Conservation (phyloP, 2,888 invertebrate species). For the Achlya flavicornis region DNA sequence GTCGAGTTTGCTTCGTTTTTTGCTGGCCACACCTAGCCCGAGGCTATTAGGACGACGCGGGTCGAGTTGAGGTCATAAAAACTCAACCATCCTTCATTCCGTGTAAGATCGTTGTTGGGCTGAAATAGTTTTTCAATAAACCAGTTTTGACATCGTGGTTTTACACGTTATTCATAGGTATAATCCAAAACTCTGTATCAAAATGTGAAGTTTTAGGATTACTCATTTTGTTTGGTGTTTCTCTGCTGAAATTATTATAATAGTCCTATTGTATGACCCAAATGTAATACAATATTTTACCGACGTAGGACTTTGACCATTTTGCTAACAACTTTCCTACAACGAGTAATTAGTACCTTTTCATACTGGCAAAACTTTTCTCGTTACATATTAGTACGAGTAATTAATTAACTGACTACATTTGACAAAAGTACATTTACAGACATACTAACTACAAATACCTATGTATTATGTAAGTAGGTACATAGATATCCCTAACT, state of each 20-base stretch:
- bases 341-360: constrained; percentile 6
- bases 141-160: background rate
- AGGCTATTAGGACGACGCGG: background rate
- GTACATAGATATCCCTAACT: too few species aligned
- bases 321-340: constrained; percentile 1
- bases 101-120: background rate
- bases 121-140: background rate
- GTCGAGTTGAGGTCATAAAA: constrained; percentile 3
- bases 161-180: background rate
- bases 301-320: background rate
- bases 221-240: background rate
- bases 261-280: background rate
- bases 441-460: too few species aligned
- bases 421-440: background rate
- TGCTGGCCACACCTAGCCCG: background rate
- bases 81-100: background rate
- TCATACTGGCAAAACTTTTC: constrained; percentile 3
- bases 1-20: background rate
- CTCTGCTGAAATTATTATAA: background rate
- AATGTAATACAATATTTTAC: background rate
- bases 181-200: background rate
- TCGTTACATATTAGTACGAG: background rate
- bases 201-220: background rate
- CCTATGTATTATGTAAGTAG: too few species aligned
- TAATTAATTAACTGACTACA: constrained; percentile 7